These are phyloP conservation scores for Prunella strophiata DNA, from an alignment of 2,797 vertebrate species.

Conservation along the genomic window DNA sequence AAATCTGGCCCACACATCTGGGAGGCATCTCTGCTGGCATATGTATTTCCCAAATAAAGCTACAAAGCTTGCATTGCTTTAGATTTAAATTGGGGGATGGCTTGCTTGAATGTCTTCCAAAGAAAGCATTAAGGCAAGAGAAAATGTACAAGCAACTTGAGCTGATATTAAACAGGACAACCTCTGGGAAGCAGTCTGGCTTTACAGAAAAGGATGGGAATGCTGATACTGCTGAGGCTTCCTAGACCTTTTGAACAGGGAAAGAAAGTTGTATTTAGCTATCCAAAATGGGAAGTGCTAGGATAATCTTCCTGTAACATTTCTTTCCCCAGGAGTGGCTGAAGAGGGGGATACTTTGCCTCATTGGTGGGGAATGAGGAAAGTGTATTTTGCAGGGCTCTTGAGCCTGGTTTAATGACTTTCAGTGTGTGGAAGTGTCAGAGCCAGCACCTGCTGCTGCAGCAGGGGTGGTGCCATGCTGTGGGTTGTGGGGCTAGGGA, in stretches of 20 bases:
- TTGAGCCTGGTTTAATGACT: background rate
- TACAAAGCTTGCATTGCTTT: conserved; percentile 23
- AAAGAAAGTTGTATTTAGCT: background rate
- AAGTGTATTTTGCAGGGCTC: background rate
- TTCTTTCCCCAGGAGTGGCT: background rate
- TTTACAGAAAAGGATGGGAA: background rate
- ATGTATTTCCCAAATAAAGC: conserved; percentile 1
- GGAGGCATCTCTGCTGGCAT: conserved; percentile 13
- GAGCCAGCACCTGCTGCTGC: background rate
- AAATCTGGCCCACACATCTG: background rate
- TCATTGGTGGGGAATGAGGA: background rate
- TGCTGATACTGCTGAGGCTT: background rate
- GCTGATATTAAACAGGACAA: conserved; percentile 52
- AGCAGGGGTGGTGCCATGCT: rapidly evolving
- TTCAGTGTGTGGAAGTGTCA: background rate
- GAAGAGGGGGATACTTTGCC: background rate
- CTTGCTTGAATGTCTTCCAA: conserved; percentile 35
- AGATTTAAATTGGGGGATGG: background rate
- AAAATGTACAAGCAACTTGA: conserved; percentile 18
- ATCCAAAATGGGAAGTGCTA: background rate
- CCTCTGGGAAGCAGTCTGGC: conserved; percentile 40
- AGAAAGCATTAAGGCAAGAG: conserved; percentile 22
- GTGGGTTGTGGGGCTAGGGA: background rate
- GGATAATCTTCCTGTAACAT: background rate
- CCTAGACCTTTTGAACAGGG: background rate